These are phyloP conservation scores for Melieria picta DNA, from an alignment of 2,888 invertebrate genomes.

Conservation along the genomic window DNA sequence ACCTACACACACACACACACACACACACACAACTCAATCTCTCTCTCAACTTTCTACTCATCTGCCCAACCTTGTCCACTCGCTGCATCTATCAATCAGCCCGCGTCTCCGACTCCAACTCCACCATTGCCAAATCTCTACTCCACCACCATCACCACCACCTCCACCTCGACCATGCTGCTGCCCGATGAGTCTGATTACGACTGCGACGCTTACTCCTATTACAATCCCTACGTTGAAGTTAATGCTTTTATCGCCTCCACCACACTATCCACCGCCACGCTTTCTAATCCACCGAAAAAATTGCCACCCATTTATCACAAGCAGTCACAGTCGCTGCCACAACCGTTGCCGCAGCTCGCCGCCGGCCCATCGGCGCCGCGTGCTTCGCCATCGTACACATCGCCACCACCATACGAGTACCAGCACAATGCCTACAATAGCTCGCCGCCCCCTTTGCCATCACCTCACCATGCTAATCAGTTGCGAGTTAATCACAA, in stretches of 20 bases:
- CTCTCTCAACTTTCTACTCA: not conserved
- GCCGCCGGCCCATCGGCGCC: constrained; percentile 42
- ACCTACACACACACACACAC: constrained; percentile 40
- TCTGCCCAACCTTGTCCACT: not conserved
- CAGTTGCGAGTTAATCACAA: constrained; percentile 40
- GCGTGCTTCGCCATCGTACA: constrained; percentile 39
- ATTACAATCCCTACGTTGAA: constrained; percentile 57
- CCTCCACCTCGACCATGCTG: constrained; percentile 47
- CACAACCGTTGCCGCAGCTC: constrained; percentile 36
- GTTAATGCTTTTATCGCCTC: constrained; percentile 45
- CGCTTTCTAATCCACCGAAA: constrained; percentile 42
- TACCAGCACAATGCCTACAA: constrained; percentile 31
- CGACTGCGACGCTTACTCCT: constrained; percentile 43
- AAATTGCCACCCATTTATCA: constrained; percentile 40
- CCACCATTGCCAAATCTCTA: constrained; percentile 33
- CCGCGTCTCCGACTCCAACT: constrained; percentile 1
- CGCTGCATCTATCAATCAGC: constrained; percentile 11
- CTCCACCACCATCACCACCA: constrained; percentile 37
- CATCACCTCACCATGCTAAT: constrained; percentile 42
- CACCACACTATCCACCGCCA: constrained; percentile 39
- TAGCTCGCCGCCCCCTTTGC: constrained; percentile 42
- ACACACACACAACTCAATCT: constrained; percentile 7
- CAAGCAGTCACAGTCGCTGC: constrained; percentile 38
- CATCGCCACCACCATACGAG: constrained; percentile 34
- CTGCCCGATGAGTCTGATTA: constrained; percentile 51